phyloP scores from a whole-genome alignment of 2,888 invertebrate species.

The Hydrotaea cyrtoneurina region DNA sequence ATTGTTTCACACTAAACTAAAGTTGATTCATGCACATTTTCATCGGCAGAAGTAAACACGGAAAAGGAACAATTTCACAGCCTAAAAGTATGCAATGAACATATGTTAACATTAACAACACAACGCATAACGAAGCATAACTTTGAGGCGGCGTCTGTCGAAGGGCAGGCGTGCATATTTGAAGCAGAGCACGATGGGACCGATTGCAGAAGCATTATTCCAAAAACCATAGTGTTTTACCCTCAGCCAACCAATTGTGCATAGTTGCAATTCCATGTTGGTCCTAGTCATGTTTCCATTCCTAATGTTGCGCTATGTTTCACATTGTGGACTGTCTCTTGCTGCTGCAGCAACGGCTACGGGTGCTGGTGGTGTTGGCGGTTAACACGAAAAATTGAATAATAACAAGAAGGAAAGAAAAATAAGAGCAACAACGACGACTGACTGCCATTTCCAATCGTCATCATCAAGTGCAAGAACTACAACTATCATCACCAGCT shows the following conservation, averaged over 20 bases:
- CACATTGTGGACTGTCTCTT: background rate
- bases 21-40: constrained; percentile 20
- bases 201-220: background rate
- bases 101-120: constrained; percentile 18
- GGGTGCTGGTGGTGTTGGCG: constrained; percentile 10
- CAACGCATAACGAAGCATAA: constrained; percentile 14
- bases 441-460: constrained; percentile 14
- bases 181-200: background rate
- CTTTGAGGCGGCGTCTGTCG: too few species aligned
- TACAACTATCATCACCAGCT: constrained; percentile 15
- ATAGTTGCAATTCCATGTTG: constrained; percentile 12
- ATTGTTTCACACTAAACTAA: constrained; percentile 22
- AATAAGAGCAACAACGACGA: constrained; percentile 13
- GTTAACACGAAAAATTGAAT: constrained; percentile 34
- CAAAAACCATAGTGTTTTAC: background rate
- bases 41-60: constrained; percentile 11
- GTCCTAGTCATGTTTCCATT: constrained; percentile 4
- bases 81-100: constrained; percentile 35
- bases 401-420: constrained; percentile 18
- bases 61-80: background rate
- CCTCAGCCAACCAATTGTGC: background rate
- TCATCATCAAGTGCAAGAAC: constrained; percentile 16
- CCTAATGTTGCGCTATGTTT: background rate
- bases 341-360: background rate
- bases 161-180: background rate